These are phyloP conservation scores for Cyanoramphus novaezelandiae DNA, from an alignment of 2,113 vertebrate species.

Conservation along the genomic window DNA sequence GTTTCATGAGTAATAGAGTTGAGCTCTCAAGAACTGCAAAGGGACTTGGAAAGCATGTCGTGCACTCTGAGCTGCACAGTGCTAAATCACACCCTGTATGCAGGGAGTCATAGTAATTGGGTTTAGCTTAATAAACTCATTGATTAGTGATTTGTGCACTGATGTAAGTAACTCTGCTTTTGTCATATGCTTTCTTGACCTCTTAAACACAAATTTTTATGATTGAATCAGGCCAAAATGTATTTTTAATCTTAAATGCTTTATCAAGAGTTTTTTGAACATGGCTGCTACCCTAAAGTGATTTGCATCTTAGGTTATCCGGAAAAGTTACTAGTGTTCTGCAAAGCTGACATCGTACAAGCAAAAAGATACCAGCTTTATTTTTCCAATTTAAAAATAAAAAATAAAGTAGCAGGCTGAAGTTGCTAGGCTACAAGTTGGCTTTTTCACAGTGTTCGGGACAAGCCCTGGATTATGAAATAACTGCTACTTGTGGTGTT, in stretches of 20 bases:
- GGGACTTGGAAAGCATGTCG: background rate
- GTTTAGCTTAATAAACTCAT: background rate
- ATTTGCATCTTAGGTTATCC: background rate
- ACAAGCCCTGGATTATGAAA: background rate
- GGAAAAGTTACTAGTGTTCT: background rate
- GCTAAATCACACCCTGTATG: background rate
- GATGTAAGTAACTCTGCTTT: background rate
- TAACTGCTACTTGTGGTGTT: background rate
- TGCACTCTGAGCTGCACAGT: background rate
- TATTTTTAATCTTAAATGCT: background rate
- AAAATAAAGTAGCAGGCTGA: background rate
- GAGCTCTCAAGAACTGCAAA: background rate
- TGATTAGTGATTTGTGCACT: fast-evolving
- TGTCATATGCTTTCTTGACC: background rate
- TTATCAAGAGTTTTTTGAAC: background rate
- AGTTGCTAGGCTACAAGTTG: background rate
- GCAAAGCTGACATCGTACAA: background rate
- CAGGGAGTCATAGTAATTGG: background rate
- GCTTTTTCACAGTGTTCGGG: background rate
- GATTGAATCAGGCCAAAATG: background rate
- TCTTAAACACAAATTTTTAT: background rate
- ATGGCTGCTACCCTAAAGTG: background rate
- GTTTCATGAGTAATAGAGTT: background rate
- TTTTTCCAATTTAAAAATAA: background rate
- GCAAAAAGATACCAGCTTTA: background rate